phyloP scores from a whole-genome alignment of 1,140 invertebrate genomes.

The Cotesia glomerata region DNA sequence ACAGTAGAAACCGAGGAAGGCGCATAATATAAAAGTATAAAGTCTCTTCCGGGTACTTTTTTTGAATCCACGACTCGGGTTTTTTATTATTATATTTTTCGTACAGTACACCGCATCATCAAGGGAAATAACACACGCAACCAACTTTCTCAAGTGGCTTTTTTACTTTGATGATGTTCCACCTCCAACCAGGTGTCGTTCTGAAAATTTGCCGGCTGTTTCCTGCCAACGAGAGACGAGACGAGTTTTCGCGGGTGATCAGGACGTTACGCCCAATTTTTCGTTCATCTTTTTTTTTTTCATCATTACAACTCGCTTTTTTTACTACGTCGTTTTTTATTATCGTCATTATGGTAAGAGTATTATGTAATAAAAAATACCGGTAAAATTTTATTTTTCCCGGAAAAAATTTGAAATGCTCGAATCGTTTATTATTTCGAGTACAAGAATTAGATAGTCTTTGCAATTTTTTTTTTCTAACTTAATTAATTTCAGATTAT shows the following conservation, averaged over 20 bases:
- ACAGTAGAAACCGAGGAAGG: no score
- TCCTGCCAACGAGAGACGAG: neutral
- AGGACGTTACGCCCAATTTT: neutral
- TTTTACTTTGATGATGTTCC: neutral
- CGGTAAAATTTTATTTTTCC: no score
- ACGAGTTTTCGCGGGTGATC: neutral
- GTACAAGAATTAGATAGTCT: no score
- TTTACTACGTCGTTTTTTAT: neutral
- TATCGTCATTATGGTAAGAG: neutral
- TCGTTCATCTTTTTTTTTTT: neutral
- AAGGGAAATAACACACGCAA: neutral
- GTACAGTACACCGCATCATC: no score
- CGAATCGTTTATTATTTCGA: no score
- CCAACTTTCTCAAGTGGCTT: neutral
- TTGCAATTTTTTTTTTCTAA: no score
- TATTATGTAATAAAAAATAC: neutral
- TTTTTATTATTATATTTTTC: no score
- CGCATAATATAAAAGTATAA: no score
- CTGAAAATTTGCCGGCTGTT: slow-evolving; percentile 1
- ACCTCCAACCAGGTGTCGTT: slow-evolving; percentile 1
- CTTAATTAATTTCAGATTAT: no score
- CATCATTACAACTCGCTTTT: neutral
- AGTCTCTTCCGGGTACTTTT: no score
- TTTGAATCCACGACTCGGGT: no score
- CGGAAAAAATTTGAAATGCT: no score